A percentile compares a stretch with the other conserved stretches of the same genome.
Evolutionary conservation across 2,888 invertebrate genomes (phyloP).

Genomic region (Perizoma affinitatum): DNA sequence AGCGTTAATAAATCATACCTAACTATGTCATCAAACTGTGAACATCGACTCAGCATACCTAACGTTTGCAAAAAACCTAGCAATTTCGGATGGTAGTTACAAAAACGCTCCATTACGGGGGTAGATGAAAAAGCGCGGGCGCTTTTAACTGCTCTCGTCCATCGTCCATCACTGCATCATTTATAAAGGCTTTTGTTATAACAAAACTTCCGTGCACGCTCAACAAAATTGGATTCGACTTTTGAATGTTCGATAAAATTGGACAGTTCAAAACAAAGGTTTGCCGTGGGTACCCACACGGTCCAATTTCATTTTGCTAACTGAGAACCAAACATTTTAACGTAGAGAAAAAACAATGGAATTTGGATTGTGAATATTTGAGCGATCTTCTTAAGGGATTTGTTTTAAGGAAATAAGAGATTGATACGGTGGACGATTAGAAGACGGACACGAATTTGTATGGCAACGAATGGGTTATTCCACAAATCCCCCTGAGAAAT

Average conservation of each 20-base stretch:
- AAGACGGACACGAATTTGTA: no score
- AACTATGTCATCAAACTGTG: no score
- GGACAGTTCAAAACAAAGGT: background rate
- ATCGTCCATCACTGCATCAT: conserved; percentile 19
- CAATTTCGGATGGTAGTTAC: conserved; percentile 3
- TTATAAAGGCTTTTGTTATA: conserved; percentile 30
- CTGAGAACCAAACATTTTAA: no score
- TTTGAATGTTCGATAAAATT: background rate
- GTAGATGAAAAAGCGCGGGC: conserved; percentile 16
- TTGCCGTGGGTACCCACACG: no score
- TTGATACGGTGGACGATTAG: no score
- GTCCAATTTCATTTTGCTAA: background rate
- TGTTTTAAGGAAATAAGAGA: no score
- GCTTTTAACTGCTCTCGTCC: conserved; percentile 6
- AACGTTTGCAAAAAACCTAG: conserved; percentile 1
- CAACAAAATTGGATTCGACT: background rate
- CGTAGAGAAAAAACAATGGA: no score
- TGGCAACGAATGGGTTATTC: no score
- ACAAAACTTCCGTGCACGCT: conserved; percentile 11
- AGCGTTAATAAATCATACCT: no score
- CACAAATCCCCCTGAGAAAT: no score
- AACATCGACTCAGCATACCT: background rate
- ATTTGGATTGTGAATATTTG: no score
- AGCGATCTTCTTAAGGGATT: no score
- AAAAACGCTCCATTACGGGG: conserved; percentile 18